Base-by-base conservation (phyloP, 2,888 invertebrate species). In the Drosophila diplacantha region DNA sequence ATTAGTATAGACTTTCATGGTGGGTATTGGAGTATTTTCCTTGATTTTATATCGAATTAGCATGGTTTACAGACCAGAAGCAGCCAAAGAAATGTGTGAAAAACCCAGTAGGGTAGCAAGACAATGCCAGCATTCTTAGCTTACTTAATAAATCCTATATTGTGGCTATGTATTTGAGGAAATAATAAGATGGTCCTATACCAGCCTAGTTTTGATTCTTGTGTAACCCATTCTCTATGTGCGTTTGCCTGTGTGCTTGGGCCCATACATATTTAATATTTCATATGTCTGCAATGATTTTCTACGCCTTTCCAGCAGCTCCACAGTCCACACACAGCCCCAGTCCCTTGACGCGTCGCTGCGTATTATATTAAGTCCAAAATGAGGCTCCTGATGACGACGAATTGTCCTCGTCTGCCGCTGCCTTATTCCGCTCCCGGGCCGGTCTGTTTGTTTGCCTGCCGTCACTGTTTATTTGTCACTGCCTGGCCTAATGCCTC, bases 251-350 rank as follows among this genome's bases (percentile, higher is more conserved):
- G 52, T 49, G 32, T 34, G 55, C 31, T 51, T 51, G 50, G 26
- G 29, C 56, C 60, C 71, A 81, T 81, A 83, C 84, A 81, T 84
- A 82, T 82, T 85, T 85, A 85, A 85, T 85, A 85, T 86, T 85
- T 86, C 84, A 86, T 85, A 85, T 82, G 83, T 86, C 85, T 86
- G 86, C 86, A 86, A 85, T 81, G 84, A 84, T 85, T 84, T 85
- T 74, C 56, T 73, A 78, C 80, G 73, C 71, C 69, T 66, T 50
- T 60, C 61, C 51, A 61, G 60, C 43, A 60, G 43, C 60, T 37
- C 12, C 24, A 35, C 35, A 41, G 20, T 32, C 35, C 37, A 55
- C 55, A 53, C 37, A 12, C 43, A 57, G 35, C 35, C 35, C 43
- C 11, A 57, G 68, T 69, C 74, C 73, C 70, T 69, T 69, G 65